A percentile compares a stretch with the other conserved stretches of the same genome.
Evolutionary conservation across 2,888 invertebrate genomes (phyloP).

Genomic region (Camptogramma bilineatum): DNA sequence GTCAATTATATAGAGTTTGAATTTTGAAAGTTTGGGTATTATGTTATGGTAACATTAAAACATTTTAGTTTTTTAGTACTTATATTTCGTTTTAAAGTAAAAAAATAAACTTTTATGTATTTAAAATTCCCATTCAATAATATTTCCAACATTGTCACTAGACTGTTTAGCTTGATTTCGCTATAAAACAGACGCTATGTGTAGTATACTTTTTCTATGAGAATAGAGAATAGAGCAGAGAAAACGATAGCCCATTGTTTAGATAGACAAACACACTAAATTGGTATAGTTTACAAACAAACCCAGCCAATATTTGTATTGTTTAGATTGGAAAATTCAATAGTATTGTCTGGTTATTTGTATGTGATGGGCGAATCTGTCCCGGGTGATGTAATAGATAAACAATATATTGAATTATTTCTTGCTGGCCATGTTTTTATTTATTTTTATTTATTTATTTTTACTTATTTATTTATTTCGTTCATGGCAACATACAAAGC

Average conservation of each 20-base stretch:
- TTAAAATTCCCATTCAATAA: no score
- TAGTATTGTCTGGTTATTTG: constrained; percentile 46
- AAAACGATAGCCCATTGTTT: constrained; percentile 42
- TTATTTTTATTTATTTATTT: background rate
- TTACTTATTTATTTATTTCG: no score
- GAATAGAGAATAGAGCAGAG: constrained; percentile 35
- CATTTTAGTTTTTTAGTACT: no score
- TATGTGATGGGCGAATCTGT: constrained; percentile 10
- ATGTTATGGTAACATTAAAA: no score
- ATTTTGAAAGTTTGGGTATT: no score
- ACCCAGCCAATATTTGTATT: constrained; percentile 37
- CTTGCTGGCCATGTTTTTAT: background rate
- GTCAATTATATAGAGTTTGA: no score
- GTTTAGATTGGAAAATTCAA: constrained; percentile 46
- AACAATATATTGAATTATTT: background rate
- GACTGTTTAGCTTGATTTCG: background rate
- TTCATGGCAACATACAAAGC: no score
- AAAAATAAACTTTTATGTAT: no score
- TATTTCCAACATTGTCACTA: no score
- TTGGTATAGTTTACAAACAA: constrained; percentile 53
- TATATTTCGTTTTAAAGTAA: no score
- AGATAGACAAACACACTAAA: constrained; percentile 41
- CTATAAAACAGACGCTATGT: background rate
- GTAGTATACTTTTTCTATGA: constrained; percentile 15
- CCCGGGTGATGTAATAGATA: constrained; percentile 1